Base-by-base conservation (phyloP, 53 echinoderm and acorn worm genomes). In the Stichopus horrens region DNA sequence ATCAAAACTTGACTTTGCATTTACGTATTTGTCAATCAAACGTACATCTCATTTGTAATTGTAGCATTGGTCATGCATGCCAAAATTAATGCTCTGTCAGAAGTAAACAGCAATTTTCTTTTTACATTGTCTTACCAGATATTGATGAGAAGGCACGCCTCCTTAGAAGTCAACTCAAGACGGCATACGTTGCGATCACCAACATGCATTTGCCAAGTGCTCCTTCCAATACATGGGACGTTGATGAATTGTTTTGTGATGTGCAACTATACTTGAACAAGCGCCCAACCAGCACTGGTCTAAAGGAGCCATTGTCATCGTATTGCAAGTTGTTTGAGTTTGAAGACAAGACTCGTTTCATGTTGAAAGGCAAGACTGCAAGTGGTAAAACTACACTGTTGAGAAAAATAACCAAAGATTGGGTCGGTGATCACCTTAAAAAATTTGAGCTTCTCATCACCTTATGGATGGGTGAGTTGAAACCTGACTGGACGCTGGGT, bases 381-480 rank as follows among this genome's bases (percentile, higher is more conserved):
- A 63, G 11, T 51, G 85, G 85, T 5, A 85, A 85, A 23, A 57
- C 85, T 52, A 85, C 67, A 1, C 37, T 85, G 5, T 52, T 85
- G 18, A 63, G 37, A 37, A 85, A 85, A 53, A 85, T 85, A 7
- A 60, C 59, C 5, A 85, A 85, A 67, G 85, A 85, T 85, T 85
- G 85, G 85, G 65, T 65, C 13, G 14, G 9, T 4, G 66, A 53
- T 5, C 10, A 16, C 19, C 66, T 85, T 7, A 9, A 37, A 23
- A 23, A 60, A 18, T 85, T 37, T 85, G 65, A 66, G 52, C 8
- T 85, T 8, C 18, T 85, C 22, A 63, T 85, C 13, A 14, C 23
- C 22, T 52, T 85, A 2, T 52, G 23, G 23, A 51, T 57, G 7
- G 85, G 23, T 6, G 53, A 18, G 4, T 85, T 85, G 67, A 65